Percentiles rank a stretch among this genome's conserved stretches.
These are phyloP conservation scores for Plemyria rubiginata DNA, from an alignment of 2,888 invertebrate genomes.

Conservation along the genomic window DNA sequence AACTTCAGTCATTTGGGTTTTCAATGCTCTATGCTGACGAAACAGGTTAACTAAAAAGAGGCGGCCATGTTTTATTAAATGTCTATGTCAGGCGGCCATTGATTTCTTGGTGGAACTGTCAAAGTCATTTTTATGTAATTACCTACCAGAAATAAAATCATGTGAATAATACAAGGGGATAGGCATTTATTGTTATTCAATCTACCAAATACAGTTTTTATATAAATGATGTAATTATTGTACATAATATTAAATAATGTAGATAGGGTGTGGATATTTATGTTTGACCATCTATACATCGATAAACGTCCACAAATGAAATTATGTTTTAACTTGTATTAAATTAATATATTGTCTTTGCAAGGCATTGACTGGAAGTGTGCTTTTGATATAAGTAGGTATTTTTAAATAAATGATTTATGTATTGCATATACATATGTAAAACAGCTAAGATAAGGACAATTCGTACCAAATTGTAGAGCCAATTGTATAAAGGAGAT, in stretches of 20 bases:
- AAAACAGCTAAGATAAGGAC: conserved; percentile 7
- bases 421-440: background rate
- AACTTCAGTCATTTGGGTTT: background rate
- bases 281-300: conserved; percentile 30
- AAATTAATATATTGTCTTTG: conserved; percentile 43
- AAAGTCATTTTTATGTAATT: conserved; percentile 13
- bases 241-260: conserved; percentile 26
- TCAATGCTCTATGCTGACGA: background rate
- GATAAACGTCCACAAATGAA: conserved; percentile 27
- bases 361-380: conserved; percentile 49
- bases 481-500: background rate
- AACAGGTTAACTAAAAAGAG: background rate
- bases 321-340: conserved; percentile 20
- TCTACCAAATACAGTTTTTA: conserved; percentile 21
- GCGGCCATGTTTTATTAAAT: conserved; percentile 52
- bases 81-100: conserved; percentile 7
- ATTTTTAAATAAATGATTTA: conserved; percentile 11
- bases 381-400: conserved; percentile 32
- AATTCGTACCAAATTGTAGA: background rate
- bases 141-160: conserved; percentile 5
- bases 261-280: conserved; percentile 26
- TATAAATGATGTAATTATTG: conserved; percentile 26
- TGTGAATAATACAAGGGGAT: conserved; percentile 17
- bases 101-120: conserved; percentile 1
- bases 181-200: conserved; percentile 33